Percentiles rank a stretch among this genome's conserved stretches.
These are phyloP conservation scores for Hippasteria phrygiana DNA, from an alignment of 53 echinoderm and acorn worm genomes.

Conservation along the genomic window DNA sequence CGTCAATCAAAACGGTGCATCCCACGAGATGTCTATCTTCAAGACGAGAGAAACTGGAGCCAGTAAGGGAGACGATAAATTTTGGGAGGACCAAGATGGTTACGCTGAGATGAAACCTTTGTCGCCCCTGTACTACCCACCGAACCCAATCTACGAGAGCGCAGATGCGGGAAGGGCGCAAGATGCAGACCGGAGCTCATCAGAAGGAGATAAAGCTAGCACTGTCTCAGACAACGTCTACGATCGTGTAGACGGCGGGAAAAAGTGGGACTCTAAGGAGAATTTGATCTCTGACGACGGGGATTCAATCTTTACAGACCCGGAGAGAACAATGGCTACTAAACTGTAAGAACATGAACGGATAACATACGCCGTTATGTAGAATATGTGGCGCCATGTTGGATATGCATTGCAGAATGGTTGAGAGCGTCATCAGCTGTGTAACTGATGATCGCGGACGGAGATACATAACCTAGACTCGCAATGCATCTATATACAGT, in stretches of 20 bases:
- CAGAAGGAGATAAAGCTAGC: not conserved
- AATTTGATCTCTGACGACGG: not conserved
- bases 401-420: too few species aligned
- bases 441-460: too few species aligned
- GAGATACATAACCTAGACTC: too few species aligned
- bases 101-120: not conserved
- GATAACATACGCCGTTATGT: too few species aligned
- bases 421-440: too few species aligned
- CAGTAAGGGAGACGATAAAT: not conserved
- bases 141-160: conserved; percentile 22
- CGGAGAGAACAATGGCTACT: not conserved
- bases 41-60: not conserved
- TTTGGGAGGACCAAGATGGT: not conserved
- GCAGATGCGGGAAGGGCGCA: not conserved
- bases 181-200: not conserved
- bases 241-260: not conserved
- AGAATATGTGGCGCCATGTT: too few species aligned
- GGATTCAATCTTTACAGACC: not conserved
- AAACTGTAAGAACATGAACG: conserved; percentile 8
- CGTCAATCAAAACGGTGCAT: not conserved
- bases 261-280: conserved; percentile 11
- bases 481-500: too few species aligned
- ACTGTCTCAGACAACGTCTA: not conserved
- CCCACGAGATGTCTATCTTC: not conserved
- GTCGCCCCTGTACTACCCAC: not conserved